phyloP scores from a whole-genome alignment of 2,113 vertebrate species.

The Vidua macroura region DNA sequence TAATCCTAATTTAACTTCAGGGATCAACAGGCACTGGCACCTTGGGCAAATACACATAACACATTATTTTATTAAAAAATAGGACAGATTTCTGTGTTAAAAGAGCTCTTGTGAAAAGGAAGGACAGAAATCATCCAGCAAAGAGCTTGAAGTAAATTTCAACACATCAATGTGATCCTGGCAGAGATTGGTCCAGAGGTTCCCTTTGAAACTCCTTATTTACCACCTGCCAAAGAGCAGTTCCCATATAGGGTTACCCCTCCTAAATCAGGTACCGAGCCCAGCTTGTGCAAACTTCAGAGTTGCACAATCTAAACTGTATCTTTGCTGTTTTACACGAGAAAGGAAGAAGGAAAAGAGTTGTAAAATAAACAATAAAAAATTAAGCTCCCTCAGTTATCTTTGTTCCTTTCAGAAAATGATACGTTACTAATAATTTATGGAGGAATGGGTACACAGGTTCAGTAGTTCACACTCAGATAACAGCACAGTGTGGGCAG shows the following conservation, averaged over 20 bases:
- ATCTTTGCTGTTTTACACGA: not conserved
- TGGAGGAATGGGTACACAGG: not conserved
- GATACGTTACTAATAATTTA: not conserved
- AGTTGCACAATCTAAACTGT: not conserved
- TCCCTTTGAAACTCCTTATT: not conserved
- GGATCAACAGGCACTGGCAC: not conserved
- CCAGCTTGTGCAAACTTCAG: not conserved
- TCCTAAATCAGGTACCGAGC: not conserved
- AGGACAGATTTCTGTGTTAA: not conserved
- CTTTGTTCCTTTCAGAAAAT: not conserved
- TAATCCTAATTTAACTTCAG: conserved; percentile 12
- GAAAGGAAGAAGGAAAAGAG: not conserved
- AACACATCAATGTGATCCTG: not conserved
- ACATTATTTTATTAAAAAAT: not conserved
- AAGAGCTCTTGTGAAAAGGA: not conserved
- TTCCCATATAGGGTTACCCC: not conserved
- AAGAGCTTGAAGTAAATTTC: not conserved
- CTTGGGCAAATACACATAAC: not conserved
- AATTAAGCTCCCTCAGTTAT: not conserved
- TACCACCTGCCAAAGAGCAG: not conserved
- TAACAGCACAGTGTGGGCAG: not conserved
- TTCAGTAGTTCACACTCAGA: not conserved
- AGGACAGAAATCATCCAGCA: not conserved
- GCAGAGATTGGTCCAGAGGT: not conserved
- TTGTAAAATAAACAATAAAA: not conserved